Base-by-base conservation (phyloP, 2,888 invertebrate genomes). In the Tinea pellionella region DNA sequence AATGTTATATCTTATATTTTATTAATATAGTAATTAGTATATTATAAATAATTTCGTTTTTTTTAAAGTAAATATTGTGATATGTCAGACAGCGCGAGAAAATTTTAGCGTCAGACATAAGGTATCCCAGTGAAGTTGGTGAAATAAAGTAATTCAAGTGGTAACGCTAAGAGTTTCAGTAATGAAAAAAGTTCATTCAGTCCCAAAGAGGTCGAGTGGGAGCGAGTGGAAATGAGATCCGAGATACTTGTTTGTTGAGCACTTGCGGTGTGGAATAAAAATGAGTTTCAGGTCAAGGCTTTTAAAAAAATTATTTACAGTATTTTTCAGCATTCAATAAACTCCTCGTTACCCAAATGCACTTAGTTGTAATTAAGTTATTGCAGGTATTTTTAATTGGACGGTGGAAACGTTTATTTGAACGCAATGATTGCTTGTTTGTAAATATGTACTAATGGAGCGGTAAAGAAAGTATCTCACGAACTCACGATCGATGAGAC, bases 111-210 rank as follows among this genome's bases (percentile, higher is more conserved):
- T 3, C 42, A 42, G 42, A 42, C 42, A 9, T 13, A 42, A 42
- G 42, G 47, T 47, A 47, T 16, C 47, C 47, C 47, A 47, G 15
- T 47, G 16, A 47, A 47, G 15, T 47, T 47, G 47, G 47, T 47
- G 47, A 47, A 47, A 47, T 47, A 47, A 47, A 47, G 47, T 47
- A 47, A 47, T 47, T 68, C 69, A 66, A 69, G 69, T 69, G 64
- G 67, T 64, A 64, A 66, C 66, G 64, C 64, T 65, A 63, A 63
- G 66, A 65, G 64, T 53, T 43, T 57, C 47, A 51, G 62, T 63
- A 63, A 63, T 63, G 63, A 63, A 63, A 63, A 63, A 63, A 63
- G 62, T 63, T 63, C 62, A 63, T 62, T 62, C 63, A 63, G 60
- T 61, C 61, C 19, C 61, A 60, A 61, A 61, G 59, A 62, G 61